A percentile compares a stretch with the other conserved stretches of the same genome.
Conservation (phyloP, 2,113 vertebrate genomes). For the Oreochromis spilurus region DNA sequence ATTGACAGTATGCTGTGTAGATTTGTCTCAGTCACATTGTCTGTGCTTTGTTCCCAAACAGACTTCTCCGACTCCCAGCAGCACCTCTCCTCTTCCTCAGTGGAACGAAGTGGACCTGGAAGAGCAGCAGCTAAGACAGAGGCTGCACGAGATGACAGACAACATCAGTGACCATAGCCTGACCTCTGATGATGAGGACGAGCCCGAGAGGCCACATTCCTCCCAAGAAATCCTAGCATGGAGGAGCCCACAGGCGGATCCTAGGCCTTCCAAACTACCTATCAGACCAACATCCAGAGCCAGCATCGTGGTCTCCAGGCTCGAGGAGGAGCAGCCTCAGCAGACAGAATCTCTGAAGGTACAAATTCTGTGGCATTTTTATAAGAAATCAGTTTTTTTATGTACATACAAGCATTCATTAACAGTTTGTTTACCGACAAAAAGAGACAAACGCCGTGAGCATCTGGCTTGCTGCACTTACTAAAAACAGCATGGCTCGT, state of each 20-base stretch:
- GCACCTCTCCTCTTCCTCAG: slow-evolving; percentile 51
- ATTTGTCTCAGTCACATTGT: neutral
- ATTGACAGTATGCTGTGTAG: neutral
- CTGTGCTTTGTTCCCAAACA: neutral
- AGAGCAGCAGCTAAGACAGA: slow-evolving; percentile 79
- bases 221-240: slow-evolving; percentile 6
- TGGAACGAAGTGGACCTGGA: slow-evolving; percentile 64
- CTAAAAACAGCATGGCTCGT: slow-evolving; percentile 1
- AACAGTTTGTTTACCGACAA: neutral
- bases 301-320: neutral
- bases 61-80: slow-evolving; percentile 20
- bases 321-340: neutral
- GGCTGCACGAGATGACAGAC: slow-evolving; percentile 79
- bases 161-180: slow-evolving; percentile 80
- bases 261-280: neutral
- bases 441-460: neutral
- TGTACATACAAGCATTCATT: neutral
- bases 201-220: slow-evolving; percentile 7
- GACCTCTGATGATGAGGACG: slow-evolving; percentile 82
- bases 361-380: neutral
- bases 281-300: slow-evolving; percentile 44
- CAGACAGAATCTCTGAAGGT: slow-evolving; percentile 29
- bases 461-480: slow-evolving; percentile 15
- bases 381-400: neutral
- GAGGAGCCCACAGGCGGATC: slow-evolving; percentile 6